phyloP scores from a whole-genome alignment of 2,888 invertebrate species.

The Agelastica alni region DNA sequence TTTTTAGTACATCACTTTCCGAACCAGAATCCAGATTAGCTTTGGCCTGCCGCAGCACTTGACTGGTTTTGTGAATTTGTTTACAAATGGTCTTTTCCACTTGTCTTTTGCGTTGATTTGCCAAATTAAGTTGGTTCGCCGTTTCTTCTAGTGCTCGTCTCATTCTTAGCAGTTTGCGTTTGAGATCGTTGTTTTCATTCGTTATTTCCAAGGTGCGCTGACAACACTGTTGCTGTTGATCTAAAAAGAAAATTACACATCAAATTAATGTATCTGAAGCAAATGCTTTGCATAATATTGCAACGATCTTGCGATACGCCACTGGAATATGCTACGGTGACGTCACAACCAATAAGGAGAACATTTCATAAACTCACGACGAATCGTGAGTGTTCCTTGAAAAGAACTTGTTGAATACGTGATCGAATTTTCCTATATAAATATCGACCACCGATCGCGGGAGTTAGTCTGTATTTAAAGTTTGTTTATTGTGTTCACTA shows the following conservation, averaged over 20 bases:
- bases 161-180: slow-evolving; percentile 71
- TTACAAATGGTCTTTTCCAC: slow-evolving; percentile 83
- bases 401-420: too few relatives aligned
- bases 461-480: too few relatives aligned
- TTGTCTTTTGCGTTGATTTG: slow-evolving; percentile 79
- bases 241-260: slow-evolving; percentile 13
- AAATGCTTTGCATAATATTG: too few relatives aligned
- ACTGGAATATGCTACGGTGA: too few relatives aligned
- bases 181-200: slow-evolving; percentile 71
- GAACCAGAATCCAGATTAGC: slow-evolving; percentile 68
- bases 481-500: too few relatives aligned
- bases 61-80: slow-evolving; percentile 79
- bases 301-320: too few relatives aligned
- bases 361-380: too few relatives aligned
- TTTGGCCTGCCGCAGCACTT: slow-evolving; percentile 74
- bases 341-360: too few relatives aligned
- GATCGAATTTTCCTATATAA: too few relatives aligned
- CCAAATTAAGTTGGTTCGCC: slow-evolving; percentile 71
- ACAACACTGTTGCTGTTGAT: slow-evolving; percentile 49
- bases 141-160: slow-evolving; percentile 78
- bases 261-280: background rate
- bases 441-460: too few relatives aligned
- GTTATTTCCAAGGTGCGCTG: slow-evolving; percentile 47
- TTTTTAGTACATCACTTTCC: slow-evolving; percentile 49
- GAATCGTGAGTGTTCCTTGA: too few relatives aligned